Evolutionary conservation across 2,113 vertebrate genomes (phyloP).

Genomic region (Limnothrissa miodon): DNA sequence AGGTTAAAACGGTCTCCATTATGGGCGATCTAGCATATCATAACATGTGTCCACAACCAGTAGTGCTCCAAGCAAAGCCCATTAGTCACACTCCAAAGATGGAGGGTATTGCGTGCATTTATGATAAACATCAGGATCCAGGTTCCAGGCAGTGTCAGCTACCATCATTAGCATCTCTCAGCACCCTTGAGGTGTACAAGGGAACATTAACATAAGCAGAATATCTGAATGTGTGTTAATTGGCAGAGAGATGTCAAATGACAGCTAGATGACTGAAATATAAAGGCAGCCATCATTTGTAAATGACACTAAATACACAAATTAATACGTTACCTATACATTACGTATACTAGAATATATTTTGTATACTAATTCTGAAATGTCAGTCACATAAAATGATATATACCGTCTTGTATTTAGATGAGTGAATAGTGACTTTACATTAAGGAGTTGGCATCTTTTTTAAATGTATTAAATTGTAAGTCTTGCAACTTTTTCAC

Average conservation of each 20-base stretch:
- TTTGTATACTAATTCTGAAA: too few relatives aligned
- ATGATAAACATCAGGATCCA: not conserved
- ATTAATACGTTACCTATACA: too few relatives aligned
- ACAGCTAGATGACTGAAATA: not conserved
- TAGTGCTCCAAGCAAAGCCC: not conserved
- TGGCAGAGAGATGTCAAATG: not conserved
- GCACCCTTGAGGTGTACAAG: not conserved
- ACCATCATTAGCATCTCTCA: not conserved
- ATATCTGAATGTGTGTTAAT: not conserved
- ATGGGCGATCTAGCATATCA: not conserved
- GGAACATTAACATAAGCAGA: not conserved
- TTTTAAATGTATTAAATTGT: not conserved
- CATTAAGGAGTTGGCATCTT: too few relatives aligned
- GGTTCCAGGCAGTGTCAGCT: not conserved
- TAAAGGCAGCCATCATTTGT: not conserved
- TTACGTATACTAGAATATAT: too few relatives aligned
- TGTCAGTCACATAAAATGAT: too few relatives aligned
- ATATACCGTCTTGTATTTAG: too few relatives aligned
- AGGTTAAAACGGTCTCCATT: not conserved
- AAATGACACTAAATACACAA: not conserved
- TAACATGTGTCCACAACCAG: not conserved
- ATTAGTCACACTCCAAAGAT: not conserved
- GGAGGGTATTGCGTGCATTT: not conserved
- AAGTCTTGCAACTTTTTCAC: not conserved
- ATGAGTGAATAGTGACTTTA: too few relatives aligned